Conservation (phyloP, 2,797 vertebrate species). For the Hipposideros larvatus region DNA sequence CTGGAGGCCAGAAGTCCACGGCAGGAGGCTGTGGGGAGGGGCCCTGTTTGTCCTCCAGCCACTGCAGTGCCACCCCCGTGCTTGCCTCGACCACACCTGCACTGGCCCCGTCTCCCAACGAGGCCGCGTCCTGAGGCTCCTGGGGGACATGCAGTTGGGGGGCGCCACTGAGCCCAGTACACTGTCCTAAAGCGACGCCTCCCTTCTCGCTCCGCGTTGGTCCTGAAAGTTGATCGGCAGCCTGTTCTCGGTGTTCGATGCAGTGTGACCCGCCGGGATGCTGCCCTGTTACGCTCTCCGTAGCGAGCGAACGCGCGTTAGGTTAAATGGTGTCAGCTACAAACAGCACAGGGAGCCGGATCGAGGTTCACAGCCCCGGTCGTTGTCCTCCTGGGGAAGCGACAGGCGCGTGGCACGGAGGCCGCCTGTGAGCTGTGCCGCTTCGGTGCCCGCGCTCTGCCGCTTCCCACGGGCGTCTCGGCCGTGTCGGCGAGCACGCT, state of each 20-base stretch:
- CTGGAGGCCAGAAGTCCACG: too few species aligned
- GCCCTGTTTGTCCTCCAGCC: too few species aligned
- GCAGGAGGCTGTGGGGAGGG: background rate
- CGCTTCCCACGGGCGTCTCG: conserved; percentile 72
- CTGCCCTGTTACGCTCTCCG: background rate
- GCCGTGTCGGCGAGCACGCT: background rate
- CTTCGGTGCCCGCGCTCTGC: background rate
- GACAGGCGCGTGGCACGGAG: background rate
- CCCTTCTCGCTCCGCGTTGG: background rate
- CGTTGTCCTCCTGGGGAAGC: background rate
- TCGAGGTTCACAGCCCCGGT: background rate
- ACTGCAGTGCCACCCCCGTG: background rate
- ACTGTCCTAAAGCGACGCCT: background rate
- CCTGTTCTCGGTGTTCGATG: too few species aligned
- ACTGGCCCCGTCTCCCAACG: background rate
- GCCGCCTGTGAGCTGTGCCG: too few species aligned
- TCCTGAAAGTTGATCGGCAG: background rate
- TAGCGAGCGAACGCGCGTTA: background rate
- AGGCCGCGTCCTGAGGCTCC: background rate
- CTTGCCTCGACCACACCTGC: background rate
- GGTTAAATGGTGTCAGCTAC: too few species aligned
- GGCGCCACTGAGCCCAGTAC: background rate
- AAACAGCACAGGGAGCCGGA: background rate
- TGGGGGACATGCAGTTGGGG: background rate
- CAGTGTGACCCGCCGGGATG: background rate